Conservation (phyloP, 1,140 invertebrate species). For the Macrotrachela quadricornifera region DNA sequence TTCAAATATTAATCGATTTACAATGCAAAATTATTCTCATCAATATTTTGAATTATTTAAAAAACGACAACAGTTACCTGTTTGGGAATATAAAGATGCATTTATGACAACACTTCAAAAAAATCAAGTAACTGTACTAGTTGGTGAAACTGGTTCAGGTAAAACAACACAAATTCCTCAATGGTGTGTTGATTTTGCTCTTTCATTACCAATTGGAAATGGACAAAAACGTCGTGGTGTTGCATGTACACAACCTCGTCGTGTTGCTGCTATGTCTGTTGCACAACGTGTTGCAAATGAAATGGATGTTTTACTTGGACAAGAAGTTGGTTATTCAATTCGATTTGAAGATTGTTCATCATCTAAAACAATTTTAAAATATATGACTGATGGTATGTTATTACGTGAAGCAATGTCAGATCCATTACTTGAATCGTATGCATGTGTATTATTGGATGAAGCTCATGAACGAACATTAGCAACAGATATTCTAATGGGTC, state of each 20-base stretch:
- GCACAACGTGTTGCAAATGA: constrained; percentile 93
- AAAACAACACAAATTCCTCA: constrained; percentile 35
- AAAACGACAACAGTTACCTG: constrained; percentile 72
- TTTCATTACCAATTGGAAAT: constrained; percentile 12
- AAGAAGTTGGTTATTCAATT: constrained; percentile 97
- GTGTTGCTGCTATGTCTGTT: constrained; percentile 97
- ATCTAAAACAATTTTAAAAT: constrained; percentile 64
- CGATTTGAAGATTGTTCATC: constrained; percentile 98
- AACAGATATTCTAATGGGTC: constrained; percentile 93
- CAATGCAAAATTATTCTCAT: constrained; percentile 12
- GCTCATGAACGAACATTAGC: constrained; percentile 94
- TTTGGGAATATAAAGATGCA: constrained; percentile 87
- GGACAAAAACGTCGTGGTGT: constrained; percentile 42
- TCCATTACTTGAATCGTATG: constrained; percentile 84
- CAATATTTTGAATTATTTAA: constrained; percentile 38
- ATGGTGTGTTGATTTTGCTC: constrained; percentile 74
- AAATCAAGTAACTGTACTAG: constrained; percentile 72
- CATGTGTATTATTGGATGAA: constrained; percentile 79
- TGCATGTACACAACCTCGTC: constrained; percentile 83
- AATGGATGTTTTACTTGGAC: constrained; percentile 87
- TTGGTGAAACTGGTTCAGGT: constrained; percentile 57
- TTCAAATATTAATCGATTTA: constrained; percentile 15
- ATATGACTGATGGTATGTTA: constrained; percentile 97
- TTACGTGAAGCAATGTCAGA: constrained; percentile 95
- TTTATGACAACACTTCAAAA: constrained; percentile 73